Conservation (phyloP, 2,888 invertebrate species). For the Omphaloscelis lunosa region DNA sequence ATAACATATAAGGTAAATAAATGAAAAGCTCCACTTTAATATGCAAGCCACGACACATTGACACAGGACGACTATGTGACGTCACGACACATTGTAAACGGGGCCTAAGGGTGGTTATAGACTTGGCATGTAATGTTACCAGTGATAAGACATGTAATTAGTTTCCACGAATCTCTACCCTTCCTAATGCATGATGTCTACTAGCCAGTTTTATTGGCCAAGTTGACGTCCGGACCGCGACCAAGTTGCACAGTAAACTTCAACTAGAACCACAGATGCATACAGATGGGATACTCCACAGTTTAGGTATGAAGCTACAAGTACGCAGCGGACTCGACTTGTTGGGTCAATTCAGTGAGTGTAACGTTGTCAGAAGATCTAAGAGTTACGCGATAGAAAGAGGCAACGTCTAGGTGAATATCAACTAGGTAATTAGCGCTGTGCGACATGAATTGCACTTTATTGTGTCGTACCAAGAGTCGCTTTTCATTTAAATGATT, state of each 20-base stretch:
- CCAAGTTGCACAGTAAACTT: not conserved
- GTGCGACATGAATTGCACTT: too few relatives aligned
- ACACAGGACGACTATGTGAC: not conserved
- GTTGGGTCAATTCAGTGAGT: too few relatives aligned
- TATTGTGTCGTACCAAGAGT: too few relatives aligned
- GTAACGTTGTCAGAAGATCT: too few relatives aligned
- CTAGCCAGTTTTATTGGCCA: not conserved
- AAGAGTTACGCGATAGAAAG: too few relatives aligned
- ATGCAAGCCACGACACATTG: not conserved
- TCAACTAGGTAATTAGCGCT: too few relatives aligned
- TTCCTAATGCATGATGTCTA: not conserved
- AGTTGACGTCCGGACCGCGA: too few relatives aligned
- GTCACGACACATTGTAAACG: not conserved
- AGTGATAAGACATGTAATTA: not conserved
- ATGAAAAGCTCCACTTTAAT: not conserved
- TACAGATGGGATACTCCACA: too few relatives aligned
- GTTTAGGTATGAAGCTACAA: too few relatives aligned
- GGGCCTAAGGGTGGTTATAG: not conserved
- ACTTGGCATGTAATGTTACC: conserved; percentile 14
- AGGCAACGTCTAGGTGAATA: too few relatives aligned
- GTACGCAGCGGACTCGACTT: too few relatives aligned
- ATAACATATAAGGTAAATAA: not conserved
- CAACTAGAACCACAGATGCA: not conserved
- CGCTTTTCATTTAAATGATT: too few relatives aligned
- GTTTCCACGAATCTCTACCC: conserved; percentile 34